These are phyloP conservation scores for Porites lutea DNA, from an alignment of 64 coral and sea anemone species.

Conservation along the genomic window DNA sequence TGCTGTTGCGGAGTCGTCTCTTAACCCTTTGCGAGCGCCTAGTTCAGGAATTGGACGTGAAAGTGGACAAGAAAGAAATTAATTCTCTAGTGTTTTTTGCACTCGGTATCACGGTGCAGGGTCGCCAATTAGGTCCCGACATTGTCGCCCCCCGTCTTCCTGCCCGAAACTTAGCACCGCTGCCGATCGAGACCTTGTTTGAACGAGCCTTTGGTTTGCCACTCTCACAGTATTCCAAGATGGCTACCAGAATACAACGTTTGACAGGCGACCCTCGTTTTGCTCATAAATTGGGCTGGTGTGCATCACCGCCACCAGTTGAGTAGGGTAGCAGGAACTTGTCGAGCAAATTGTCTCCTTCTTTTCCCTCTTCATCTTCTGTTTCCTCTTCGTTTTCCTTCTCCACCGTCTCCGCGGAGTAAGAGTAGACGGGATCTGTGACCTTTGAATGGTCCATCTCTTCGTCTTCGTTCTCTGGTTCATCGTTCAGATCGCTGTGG, in stretches of 20 bases:
- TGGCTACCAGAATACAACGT: background rate
- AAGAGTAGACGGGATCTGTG: too few relatives aligned
- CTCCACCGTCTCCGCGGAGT: too few relatives aligned
- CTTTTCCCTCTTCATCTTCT: background rate
- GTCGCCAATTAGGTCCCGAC: background rate
- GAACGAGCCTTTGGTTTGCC: background rate
- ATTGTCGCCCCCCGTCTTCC: background rate
- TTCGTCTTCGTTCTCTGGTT: too few relatives aligned
- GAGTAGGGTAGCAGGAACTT: background rate
- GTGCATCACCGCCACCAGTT: background rate
- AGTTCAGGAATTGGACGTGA: background rate
- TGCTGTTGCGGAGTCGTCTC: background rate
- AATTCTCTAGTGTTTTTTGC: background rate
- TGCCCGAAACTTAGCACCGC: background rate
- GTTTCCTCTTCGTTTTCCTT: background rate
- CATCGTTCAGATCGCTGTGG: too few relatives aligned
- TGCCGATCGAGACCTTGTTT: background rate
- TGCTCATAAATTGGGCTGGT: background rate
- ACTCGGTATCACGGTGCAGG: background rate
- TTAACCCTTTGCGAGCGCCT: background rate
- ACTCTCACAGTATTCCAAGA: background rate
- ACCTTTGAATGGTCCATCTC: too few relatives aligned
- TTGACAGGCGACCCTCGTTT: background rate
- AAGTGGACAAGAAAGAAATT: background rate
- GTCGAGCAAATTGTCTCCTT: background rate